Base-by-base conservation (phyloP, 2,113 vertebrate genomes). In the Phyllostomus discolor region DNA sequence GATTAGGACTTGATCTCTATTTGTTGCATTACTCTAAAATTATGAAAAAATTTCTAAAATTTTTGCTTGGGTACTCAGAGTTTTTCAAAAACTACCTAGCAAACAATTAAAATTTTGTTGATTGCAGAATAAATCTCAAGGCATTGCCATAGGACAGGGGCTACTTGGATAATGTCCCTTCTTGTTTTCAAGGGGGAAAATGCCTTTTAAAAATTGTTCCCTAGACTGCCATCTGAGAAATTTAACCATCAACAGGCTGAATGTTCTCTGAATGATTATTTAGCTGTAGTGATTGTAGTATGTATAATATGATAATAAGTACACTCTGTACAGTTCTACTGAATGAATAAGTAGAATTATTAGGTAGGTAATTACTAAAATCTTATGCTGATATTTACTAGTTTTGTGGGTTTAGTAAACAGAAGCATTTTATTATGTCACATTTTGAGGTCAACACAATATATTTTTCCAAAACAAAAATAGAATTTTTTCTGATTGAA, bases 361-460 rank as follows among this genome's bases (percentile, higher is more conserved):
- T 57, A 86, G 50, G 5, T 31, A 50, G 52, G 48, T 75, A 43
- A 24, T 90, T 90, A 86, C 43, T 62, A 76, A 86, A 92, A n/a
- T 92, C 14, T 50, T 59, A 62, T 70, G 52, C 75, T 92, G 10
- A 64, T 93, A 9, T 93, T 78, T 83, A 78, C 33, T 88, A 26
- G 26, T 28, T 41, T 90, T 66, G 59, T 90, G 16, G 35, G 7
- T n/a, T 90, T 92, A 66, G 43, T 83, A 84, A 78, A 64, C 20
- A 79, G 48, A 62, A 62, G 11, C n/a, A 80, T 90, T 95, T 96
- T 81, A 66, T 70, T 87, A 76, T 81, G 26, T 95, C 62, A 95
- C 0, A 90, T 90, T 87, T 90, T 90, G 81, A 88, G 15, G 43
- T 86, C 50, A 96, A 52, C 12, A 38, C 14, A 33, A 19, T 90